phyloP scores from a whole-genome alignment of 2,888 invertebrate genomes.

The Xylota sylvarum region DNA sequence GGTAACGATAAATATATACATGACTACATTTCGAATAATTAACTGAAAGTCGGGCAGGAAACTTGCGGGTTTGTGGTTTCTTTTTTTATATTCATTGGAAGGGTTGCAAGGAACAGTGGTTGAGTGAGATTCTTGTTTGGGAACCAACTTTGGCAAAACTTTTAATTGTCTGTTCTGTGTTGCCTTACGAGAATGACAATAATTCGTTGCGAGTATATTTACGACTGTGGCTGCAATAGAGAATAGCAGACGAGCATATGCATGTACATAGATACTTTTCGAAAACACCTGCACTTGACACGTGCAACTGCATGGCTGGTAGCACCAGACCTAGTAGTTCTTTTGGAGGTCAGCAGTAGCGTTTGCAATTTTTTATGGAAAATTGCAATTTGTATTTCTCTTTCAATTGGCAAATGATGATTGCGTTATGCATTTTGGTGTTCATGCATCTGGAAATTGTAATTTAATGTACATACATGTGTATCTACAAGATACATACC shows the following conservation, averaged over 20 bases:
- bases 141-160: constrained; percentile 10
- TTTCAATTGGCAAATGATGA: not conserved
- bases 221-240: not conserved
- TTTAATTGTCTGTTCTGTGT: constrained; percentile 25
- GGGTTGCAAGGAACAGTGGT: not conserved
- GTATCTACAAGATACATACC: constrained; percentile 23
- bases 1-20: constrained; percentile 40
- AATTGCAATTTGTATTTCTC: not conserved
- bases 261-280: not conserved
- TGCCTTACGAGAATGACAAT: not conserved
- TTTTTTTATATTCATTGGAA: not conserved
- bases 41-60: constrained; percentile 51
- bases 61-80: constrained; percentile 45
- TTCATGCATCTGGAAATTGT: constrained; percentile 10
- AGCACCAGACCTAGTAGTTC: not conserved
- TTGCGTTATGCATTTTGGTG: not conserved
- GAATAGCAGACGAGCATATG: not conserved
- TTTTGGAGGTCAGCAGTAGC: constrained; percentile 22
- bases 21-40: constrained; percentile 51
- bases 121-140: not conserved
- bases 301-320: constrained; percentile 25
- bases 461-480: constrained; percentile 12
- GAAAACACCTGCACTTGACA: constrained; percentile 46
- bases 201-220: not conserved
- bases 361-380: constrained; percentile 1